Evolutionary conservation across 2,113 vertebrate genomes (phyloP).

Genomic region (Peucedramus taeniatus): DNA sequence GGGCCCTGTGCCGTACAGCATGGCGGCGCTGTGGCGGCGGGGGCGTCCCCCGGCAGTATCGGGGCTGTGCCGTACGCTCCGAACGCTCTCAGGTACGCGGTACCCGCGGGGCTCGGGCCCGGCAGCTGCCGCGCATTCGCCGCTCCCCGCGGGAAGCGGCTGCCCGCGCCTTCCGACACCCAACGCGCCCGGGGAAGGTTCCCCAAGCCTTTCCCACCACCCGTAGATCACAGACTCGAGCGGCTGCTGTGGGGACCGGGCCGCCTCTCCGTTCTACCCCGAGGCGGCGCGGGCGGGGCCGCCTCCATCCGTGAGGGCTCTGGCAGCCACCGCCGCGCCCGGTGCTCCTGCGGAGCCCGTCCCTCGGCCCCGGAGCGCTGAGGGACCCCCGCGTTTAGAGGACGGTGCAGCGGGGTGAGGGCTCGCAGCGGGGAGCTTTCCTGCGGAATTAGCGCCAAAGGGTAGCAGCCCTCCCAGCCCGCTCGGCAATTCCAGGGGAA

Average conservation of each 20-base stretch:
- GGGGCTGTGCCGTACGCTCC: not conserved
- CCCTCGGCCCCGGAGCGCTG: not conserved
- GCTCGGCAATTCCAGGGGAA: fast-evolving
- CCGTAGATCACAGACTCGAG: not conserved
- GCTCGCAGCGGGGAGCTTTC: not conserved
- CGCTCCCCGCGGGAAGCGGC: not conserved
- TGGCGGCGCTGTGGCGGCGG: slow-evolving; percentile 53
- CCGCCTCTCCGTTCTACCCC: not conserved
- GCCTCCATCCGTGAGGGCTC: not conserved
- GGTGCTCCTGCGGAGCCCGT: not conserved
- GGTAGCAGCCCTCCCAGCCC: no score
- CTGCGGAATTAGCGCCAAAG: no score
- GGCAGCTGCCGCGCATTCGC: not conserved
- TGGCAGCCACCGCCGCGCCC: not conserved
- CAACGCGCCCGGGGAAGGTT: no score
- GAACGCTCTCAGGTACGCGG: slow-evolving; percentile 40
- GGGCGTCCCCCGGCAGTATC: not conserved
- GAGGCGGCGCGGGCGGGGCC: not conserved
- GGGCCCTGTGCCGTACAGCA: slow-evolving; percentile 47
- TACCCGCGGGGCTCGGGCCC: not conserved
- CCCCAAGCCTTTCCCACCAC: not conserved
- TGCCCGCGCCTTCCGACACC: not conserved
- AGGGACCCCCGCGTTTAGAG: not conserved
- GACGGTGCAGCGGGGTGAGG: not conserved
- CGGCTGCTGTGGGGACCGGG: not conserved